A percentile compares a stretch with the other conserved stretches of the same genome.
These are phyloP conservation scores for Thumatha senex DNA, from an alignment of 2,888 invertebrate species.

Conservation along the genomic window DNA sequence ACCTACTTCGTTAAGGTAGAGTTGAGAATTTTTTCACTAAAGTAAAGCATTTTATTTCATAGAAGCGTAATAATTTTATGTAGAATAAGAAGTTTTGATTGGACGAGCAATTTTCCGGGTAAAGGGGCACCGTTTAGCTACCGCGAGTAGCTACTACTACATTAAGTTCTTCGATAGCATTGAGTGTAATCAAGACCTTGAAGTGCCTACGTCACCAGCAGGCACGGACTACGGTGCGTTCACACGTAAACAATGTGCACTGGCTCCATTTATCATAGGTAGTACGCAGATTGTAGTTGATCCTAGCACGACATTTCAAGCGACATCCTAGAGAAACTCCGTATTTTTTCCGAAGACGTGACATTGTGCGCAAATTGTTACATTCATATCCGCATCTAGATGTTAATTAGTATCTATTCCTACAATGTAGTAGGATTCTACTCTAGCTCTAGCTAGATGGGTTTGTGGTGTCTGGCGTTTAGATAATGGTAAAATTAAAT, in stretches of 20 bases:
- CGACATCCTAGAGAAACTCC: slow-evolving; percentile 65
- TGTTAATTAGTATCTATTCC: slow-evolving; percentile 1
- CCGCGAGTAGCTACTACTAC: not conserved
- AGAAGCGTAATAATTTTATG: slow-evolving; percentile 18
- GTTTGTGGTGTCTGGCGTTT: no score
- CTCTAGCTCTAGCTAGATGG: not conserved
- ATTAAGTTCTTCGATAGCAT: slow-evolving; percentile 40
- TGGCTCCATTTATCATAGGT: slow-evolving; percentile 37
- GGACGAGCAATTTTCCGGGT: slow-evolving; percentile 2
- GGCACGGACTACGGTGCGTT: slow-evolving; percentile 48
- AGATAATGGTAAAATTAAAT: no score
- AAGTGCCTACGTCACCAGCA: slow-evolving; percentile 42
- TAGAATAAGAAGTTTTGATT: slow-evolving; percentile 38
- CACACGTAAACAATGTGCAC: slow-evolving; percentile 65
- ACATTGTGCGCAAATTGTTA: slow-evolving; percentile 28
- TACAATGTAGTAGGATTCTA: not conserved
- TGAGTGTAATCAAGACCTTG: slow-evolving; percentile 62
- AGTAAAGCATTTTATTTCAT: slow-evolving; percentile 4
- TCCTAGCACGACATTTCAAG: slow-evolving; percentile 44
- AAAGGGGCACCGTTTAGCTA: slow-evolving; percentile 2
- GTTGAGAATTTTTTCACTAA: slow-evolving; percentile 47
- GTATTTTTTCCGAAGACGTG: slow-evolving; percentile 49
- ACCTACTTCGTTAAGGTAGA: slow-evolving; percentile 27
- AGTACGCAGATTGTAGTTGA: slow-evolving; percentile 53
- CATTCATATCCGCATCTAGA: slow-evolving; percentile 37